phyloP scores from a whole-genome alignment of 2,113 vertebrate species.

The Lethenteron camtschaticum region DNA sequence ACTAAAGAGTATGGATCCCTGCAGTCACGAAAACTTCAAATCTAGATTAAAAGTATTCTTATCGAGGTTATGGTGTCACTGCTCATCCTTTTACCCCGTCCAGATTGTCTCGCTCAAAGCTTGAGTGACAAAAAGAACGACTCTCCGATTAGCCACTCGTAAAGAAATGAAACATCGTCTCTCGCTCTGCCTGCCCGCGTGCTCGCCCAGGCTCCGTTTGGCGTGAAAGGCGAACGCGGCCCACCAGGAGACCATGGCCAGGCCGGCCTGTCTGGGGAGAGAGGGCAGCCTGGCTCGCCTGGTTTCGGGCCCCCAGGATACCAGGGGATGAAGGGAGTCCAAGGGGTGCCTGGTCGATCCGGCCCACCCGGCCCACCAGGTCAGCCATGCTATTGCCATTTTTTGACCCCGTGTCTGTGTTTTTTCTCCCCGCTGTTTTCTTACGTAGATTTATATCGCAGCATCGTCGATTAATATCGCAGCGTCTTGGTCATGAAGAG shows the following conservation, averaged over 20 bases:
- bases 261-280: background rate
- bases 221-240: background rate
- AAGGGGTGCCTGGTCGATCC: background rate
- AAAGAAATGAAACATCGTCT: background rate
- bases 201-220: background rate
- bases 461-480: too few species aligned
- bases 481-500: too few species aligned
- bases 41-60: too few species aligned
- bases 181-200: background rate
- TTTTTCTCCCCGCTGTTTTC: too few species aligned
- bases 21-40: too few species aligned
- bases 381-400: background rate
- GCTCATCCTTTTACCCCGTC: too few species aligned
- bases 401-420: too few species aligned
- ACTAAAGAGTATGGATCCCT: too few species aligned
- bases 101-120: too few species aligned
- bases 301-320: background rate
- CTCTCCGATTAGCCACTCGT: background rate
- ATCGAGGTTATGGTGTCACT: too few species aligned
- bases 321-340: slow-evolving; percentile 2
- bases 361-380: background rate
- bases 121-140: too few species aligned
- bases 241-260: background rate
- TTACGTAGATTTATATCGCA: too few species aligned
- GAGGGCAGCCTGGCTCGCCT: background rate